A percentile compares a stretch with the other conserved stretches of the same genome.
Conservation (phyloP, 92 coral and sea anemone genomes). For the Diadumene lineata region DNA sequence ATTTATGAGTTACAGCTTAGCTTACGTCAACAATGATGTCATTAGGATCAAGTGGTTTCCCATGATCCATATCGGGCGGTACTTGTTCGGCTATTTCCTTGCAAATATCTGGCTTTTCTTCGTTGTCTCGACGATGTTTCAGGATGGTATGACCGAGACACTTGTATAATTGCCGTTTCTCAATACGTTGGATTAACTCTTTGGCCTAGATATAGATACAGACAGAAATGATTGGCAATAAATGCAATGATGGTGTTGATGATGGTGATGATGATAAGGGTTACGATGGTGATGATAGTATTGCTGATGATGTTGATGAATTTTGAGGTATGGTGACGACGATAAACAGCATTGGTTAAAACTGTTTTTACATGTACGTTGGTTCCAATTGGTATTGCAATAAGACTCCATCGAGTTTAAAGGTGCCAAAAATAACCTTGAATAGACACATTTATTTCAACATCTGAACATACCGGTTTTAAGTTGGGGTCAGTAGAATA, state of each 20-base stretch:
- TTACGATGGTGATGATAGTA: too few relatives aligned
- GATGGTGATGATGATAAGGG: too few relatives aligned
- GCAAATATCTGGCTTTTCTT: conserved; percentile 65
- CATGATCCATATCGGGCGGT: conserved; percentile 45
- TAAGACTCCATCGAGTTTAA: too few relatives aligned
- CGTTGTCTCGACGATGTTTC: conserved; percentile 49
- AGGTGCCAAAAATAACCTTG: too few relatives aligned
- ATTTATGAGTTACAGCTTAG: background rate
- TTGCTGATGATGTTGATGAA: too few relatives aligned
- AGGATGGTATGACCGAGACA: conserved; percentile 83
- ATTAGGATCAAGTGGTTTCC: conserved; percentile 35
- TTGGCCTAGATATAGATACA: conserved; percentile 54
- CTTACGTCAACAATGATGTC: conserved; percentile 53
- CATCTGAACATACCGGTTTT: conserved; percentile 68
- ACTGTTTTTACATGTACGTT: too few relatives aligned
- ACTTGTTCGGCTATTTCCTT: conserved; percentile 39
- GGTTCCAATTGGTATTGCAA: too few relatives aligned
- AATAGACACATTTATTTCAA: too few relatives aligned
- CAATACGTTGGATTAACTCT: conserved; percentile 57
- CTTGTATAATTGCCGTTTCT: conserved; percentile 80
- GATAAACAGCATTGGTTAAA: too few relatives aligned
- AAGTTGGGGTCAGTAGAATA: conserved; percentile 53
- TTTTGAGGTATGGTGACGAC: too few relatives aligned
- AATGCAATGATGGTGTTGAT: too few relatives aligned
- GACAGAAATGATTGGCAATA: too few relatives aligned